These are phyloP conservation scores for Graphium colonna DNA, from an alignment of 2,888 invertebrate genomes.

Conservation along the genomic window DNA sequence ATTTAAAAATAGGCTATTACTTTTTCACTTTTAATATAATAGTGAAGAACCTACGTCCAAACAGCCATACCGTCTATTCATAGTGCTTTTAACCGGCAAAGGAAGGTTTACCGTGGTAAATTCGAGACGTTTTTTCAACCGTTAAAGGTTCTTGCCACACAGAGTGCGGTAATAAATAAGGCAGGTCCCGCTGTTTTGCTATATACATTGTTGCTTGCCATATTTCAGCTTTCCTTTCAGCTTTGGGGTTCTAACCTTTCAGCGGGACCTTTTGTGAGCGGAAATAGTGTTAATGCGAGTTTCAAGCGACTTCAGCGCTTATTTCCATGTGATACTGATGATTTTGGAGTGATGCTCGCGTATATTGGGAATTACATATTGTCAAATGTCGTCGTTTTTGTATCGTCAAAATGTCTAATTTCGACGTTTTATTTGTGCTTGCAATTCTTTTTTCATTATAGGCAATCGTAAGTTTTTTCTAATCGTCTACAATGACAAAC, in stretches of 20 bases:
- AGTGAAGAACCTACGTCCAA: not conserved
- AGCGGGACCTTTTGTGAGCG: constrained; percentile 18
- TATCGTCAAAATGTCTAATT: not conserved
- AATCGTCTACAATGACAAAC: too few relatives aligned
- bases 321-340: not conserved
- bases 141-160: constrained; percentile 51
- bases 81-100: not conserved
- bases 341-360: not conserved
- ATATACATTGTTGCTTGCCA: constrained; percentile 31
- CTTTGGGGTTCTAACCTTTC: constrained; percentile 20
- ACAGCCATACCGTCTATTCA: not conserved
- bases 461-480: too few relatives aligned
- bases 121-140: constrained; percentile 60
- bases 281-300: constrained; percentile 18
- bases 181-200: constrained; percentile 32
- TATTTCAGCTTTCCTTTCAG: constrained; percentile 22
- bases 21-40: too few relatives aligned
- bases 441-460: not conserved
- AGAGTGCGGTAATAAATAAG: constrained; percentile 48
- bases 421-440: not conserved
- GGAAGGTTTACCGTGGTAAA: not conserved
- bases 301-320: constrained; percentile 16
- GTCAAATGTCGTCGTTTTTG: not conserved
- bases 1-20: too few relatives aligned
- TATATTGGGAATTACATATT: not conserved